Base-by-base conservation (phyloP, 2,888 invertebrate genomes). In the Papilio elwesi region DNA sequence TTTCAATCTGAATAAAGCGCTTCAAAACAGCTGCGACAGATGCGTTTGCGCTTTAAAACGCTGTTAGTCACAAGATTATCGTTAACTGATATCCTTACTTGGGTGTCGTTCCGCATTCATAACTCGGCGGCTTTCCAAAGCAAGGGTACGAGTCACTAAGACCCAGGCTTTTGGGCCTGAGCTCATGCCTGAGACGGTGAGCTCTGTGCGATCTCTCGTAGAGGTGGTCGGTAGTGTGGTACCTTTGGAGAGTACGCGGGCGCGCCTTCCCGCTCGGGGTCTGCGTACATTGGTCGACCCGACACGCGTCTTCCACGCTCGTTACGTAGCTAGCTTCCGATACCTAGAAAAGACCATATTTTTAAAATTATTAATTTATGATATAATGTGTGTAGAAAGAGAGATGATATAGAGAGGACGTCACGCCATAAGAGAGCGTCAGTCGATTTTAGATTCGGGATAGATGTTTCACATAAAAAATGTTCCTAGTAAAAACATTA, bases 231-330 rank as follows among this genome's bases (percentile, higher is more conserved):
- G 92, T 89, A 15, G 95, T 95, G 85, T 94, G 90, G 82, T 94
- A 93, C 84, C 95, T 88, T 86, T 94, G 94, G 74, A 95, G 89
- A 73, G 90, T 90, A 78, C 92, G 87, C 75, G 95, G 94, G 76
- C 90, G 87, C 55, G 86, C 78, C 80, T 90, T 92, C 74, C 92
- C 92, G 82, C 90, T 85, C 8, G 93, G 93, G 43, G 93, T 93
- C 82, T 93, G 93, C 9, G 93, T 93, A 81, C 89, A 90, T 87
- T 93, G 93, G 85, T 93, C 93, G 70, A 89, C 85, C 63, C 90
- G 86, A 73, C 80, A 78, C 66, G 89, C 82, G 76, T 93, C 93
- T 80, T 93, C 93, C 12, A 93, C 85, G 80, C 88, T 92, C 75
- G 93, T 93, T 77, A 92, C 92, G 87, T 90, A 93, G 82, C 92